Percentiles rank a stretch among this genome's conserved stretches.
Evolutionary conservation across 2,797 vertebrate genomes (phyloP).

Genomic region (Hippopotamyrus pictus): DNA sequence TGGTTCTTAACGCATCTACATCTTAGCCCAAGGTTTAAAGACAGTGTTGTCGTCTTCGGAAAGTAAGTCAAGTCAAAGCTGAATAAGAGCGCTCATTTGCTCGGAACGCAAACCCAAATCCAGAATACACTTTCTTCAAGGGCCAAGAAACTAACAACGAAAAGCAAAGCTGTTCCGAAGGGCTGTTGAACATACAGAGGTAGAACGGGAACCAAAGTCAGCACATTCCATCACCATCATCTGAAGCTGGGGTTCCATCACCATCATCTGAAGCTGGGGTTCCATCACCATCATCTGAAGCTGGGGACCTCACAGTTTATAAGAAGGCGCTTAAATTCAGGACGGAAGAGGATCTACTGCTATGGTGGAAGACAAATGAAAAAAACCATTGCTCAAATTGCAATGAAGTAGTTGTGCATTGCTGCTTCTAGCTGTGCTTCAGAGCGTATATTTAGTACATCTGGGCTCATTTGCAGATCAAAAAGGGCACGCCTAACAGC

Average conservation of each 20-base stretch:
- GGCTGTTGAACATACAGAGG: background rate
- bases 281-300: background rate
- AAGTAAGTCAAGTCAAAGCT: background rate
- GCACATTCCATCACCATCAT: background rate
- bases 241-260: background rate
- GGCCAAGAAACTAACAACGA: background rate
- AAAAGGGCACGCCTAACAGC: constrained; percentile 24
- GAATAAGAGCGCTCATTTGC: background rate
- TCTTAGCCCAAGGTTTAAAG: background rate
- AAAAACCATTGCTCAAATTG: constrained; percentile 18
- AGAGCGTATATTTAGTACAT: constrained; percentile 16
- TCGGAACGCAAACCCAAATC: background rate
- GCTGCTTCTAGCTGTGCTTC: constrained; percentile 25
- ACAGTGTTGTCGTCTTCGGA: background rate
- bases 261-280: background rate
- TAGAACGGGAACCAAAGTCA: background rate
- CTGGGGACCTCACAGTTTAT: background rate
- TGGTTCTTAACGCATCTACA: background rate
- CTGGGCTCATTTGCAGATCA: constrained; percentile 28
- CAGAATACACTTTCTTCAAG: background rate
- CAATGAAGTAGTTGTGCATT: constrained; percentile 25
- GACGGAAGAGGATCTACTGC: constrained; percentile 16
- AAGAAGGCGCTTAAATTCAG: background rate
- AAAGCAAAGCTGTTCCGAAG: background rate
- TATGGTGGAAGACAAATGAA: constrained; percentile 24